Evolutionary conservation across 2,113 vertebrate genomes (phyloP).

Genomic region (Myxocyprinus asiaticus): DNA sequence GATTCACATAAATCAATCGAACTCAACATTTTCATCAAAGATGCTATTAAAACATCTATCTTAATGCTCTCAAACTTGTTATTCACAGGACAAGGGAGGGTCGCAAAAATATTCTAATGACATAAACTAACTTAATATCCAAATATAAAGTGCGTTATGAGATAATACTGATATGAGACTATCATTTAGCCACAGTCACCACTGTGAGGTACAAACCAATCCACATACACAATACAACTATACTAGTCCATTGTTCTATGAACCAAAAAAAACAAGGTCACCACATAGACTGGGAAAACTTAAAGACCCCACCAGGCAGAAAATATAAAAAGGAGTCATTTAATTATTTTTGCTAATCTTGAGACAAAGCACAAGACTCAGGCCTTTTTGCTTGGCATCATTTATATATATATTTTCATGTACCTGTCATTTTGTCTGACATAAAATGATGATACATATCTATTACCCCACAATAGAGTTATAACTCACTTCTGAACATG

Average conservation of each 20-base stretch:
- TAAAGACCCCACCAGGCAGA: conserved; percentile 58
- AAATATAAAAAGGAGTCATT: conserved; percentile 68
- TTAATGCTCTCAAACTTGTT: too few relatives aligned
- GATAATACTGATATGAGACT: too few relatives aligned
- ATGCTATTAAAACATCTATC: too few relatives aligned
- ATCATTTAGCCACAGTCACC: too few relatives aligned
- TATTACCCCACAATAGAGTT: conserved; percentile 57
- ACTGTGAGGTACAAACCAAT: too few relatives aligned
- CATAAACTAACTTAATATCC: too few relatives aligned
- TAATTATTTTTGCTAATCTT: conserved; percentile 75
- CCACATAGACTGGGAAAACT: conserved; percentile 58
- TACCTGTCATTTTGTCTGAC: conserved; percentile 67
- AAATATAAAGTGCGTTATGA: too few relatives aligned
- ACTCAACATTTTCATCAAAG: too few relatives aligned
- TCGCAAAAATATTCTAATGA: too few relatives aligned
- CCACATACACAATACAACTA: neutral
- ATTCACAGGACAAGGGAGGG: too few relatives aligned
- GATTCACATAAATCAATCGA: too few relatives aligned
- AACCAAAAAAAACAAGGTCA: conserved; percentile 66
- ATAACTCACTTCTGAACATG: conserved; percentile 62
- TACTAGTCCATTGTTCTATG: conserved; percentile 47
- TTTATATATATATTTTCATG: conserved; percentile 70
- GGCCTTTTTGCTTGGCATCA: conserved; percentile 64
- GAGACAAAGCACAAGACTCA: conserved; percentile 62
- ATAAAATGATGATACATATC: conserved; percentile 57